Evolutionary conservation across 2,797 vertebrate genomes (phyloP).

Genomic region (Sebastes iracundus): DNA sequence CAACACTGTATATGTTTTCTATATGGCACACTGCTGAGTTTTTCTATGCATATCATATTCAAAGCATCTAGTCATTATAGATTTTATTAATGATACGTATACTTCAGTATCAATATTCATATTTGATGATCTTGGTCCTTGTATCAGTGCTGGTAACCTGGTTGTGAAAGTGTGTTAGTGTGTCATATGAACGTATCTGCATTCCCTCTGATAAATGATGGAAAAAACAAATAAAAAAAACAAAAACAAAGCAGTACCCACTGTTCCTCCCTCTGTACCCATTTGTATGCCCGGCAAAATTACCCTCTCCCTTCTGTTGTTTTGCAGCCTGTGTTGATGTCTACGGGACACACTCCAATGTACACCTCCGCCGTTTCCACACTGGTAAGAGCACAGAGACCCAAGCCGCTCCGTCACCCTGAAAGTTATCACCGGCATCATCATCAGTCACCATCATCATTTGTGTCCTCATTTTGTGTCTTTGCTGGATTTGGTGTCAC

Average conservation of each 20-base stretch:
- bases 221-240: not conserved
- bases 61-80: not conserved
- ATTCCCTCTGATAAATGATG: not conserved
- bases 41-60: not conserved
- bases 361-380: slow-evolving; percentile 88
- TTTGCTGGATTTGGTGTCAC: slow-evolving; percentile 22
- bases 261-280: slow-evolving; percentile 25
- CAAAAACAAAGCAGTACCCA: not conserved
- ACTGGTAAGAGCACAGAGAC: slow-evolving; percentile 81
- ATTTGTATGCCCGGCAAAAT: slow-evolving; percentile 57
- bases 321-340: slow-evolving; percentile 88
- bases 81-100: not conserved
- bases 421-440: slow-evolving; percentile 25
- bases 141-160: not conserved
- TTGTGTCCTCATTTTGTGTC: slow-evolving; percentile 33
- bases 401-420: slow-evolving; percentile 34
- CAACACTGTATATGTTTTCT: not conserved
- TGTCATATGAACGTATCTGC: not conserved
- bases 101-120: not conserved
- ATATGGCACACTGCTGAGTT: not conserved
- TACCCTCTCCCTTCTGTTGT: slow-evolving; percentile 75
- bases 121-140: not conserved
- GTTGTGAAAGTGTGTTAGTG: not conserved
- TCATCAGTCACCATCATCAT: slow-evolving; percentile 54
- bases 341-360: slow-evolving; percentile 87